A percentile compares a stretch with the other conserved stretches of the same genome.
phyloP scores from a whole-genome alignment of 2,888 invertebrate genomes.

The Hedychridium roseum region DNA sequence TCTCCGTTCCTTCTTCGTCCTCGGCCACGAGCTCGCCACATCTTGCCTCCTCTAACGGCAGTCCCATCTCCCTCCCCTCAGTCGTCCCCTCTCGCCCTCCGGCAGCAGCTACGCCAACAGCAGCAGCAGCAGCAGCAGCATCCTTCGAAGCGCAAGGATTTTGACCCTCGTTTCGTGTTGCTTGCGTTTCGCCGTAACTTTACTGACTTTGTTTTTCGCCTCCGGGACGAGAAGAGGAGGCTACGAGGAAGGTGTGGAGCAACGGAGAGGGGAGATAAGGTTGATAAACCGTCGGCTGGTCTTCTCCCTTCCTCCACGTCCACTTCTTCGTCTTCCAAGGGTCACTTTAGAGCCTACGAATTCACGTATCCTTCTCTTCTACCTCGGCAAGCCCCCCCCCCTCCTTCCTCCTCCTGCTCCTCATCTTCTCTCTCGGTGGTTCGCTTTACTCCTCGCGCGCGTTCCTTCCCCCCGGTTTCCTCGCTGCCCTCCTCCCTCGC shows the following conservation, averaged over 20 bases:
- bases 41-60: constrained; percentile 20
- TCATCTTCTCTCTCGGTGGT: background rate
- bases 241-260: constrained; percentile 23
- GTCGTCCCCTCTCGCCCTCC: constrained; percentile 19
- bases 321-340: constrained; percentile 18
- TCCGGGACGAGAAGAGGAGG: constrained; percentile 35
- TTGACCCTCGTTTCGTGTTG: constrained; percentile 63
- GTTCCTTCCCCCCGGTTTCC: constrained; percentile 11
- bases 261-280: constrained; percentile 46
- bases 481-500: constrained; percentile 27
- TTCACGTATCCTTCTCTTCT: constrained; percentile 1
- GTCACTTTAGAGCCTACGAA: constrained; percentile 27
- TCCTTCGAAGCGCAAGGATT: constrained; percentile 61
- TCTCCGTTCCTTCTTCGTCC: constrained; percentile 22
- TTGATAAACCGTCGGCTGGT: constrained; percentile 49
- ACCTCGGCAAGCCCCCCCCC: background rate
- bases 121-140: constrained; percentile 36
- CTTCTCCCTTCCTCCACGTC: constrained; percentile 27
- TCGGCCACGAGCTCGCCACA: constrained; percentile 21
- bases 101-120: constrained; percentile 24
- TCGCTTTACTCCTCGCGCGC: constrained; percentile 1
- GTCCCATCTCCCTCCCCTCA: constrained; percentile 17
- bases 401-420: constrained; percentile 1
- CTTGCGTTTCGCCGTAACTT: constrained; percentile 59
- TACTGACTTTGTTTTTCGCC: constrained; percentile 61